Conservation (phyloP, 2,113 vertebrate species). For the Gnathochromis pfefferi region DNA sequence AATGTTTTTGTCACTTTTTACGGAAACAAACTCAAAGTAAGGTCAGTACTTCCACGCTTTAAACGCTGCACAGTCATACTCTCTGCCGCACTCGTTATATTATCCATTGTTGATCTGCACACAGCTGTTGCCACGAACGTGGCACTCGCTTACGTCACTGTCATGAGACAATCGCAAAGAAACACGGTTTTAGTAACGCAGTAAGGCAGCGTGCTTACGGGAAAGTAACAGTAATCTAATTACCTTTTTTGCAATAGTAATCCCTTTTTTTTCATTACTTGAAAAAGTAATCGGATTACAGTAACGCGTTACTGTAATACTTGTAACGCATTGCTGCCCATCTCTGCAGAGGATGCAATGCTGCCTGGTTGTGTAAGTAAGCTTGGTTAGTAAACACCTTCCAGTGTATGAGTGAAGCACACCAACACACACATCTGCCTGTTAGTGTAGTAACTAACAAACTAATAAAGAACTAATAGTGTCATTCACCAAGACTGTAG, state of each 20-base stretch:
- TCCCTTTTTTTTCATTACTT: background rate
- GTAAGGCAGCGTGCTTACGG: too few relatives aligned
- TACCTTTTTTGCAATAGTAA: background rate
- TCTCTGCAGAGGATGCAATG: background rate
- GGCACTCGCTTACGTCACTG: rapidly evolving
- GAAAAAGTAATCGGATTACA: background rate
- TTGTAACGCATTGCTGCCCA: background rate
- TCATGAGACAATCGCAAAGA: background rate
- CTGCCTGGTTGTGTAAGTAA: background rate
- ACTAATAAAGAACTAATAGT: background rate
- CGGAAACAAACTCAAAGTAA: too few relatives aligned
- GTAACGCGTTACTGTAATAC: background rate
- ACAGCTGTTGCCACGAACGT: rapidly evolving
- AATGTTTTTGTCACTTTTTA: rapidly evolving
- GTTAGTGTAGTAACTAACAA: background rate
- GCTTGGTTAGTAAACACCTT: background rate
- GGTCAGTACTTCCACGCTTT: too few relatives aligned
- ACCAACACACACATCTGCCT: background rate
- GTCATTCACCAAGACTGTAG: background rate
- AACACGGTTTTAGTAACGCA: background rate
- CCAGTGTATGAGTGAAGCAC: background rate
- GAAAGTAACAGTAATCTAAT: background rate
- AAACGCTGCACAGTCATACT: background rate
- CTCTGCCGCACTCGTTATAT: rapidly evolving
- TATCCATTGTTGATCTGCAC: background rate